phyloP scores from a whole-genome alignment of 2,888 invertebrate species.

The Netelia virgata region DNA sequence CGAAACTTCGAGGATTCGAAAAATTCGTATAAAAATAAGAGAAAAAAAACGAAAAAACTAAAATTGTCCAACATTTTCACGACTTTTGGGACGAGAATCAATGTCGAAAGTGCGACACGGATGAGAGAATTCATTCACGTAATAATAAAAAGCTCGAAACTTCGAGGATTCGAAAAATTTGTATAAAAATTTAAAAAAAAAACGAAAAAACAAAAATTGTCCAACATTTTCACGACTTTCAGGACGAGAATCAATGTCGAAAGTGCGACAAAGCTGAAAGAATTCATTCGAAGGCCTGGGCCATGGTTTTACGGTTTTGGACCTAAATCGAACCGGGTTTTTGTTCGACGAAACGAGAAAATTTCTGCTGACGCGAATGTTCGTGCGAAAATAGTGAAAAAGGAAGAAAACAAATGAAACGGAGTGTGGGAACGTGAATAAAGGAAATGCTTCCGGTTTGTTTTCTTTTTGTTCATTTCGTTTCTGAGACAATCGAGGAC shows the following conservation, averaged over 20 bases:
- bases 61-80: neutral
- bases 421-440: neutral
- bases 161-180: constrained; percentile 1
- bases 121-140: neutral
- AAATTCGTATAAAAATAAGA: neutral
- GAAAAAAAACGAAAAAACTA: neutral
- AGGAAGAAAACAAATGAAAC: constrained; percentile 1
- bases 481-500: constrained; percentile 2
- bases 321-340: constrained; percentile 6
- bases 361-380: constrained; percentile 28
- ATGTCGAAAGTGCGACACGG: neutral
- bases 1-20: neutral
- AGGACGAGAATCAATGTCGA: neutral
- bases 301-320: neutral
- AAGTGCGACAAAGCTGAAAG: neutral
- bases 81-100: neutral
- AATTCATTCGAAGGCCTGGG: neutral
- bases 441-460: neutral
- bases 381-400: neutral
- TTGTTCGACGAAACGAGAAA: constrained; percentile 9
- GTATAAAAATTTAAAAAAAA: too few relatives aligned
- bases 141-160: neutral
- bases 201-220: too few relatives aligned
- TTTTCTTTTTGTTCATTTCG: constrained; percentile 10
- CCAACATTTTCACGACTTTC: too few relatives aligned